Base-by-base conservation (phyloP, 2,888 invertebrate species). In the Boloria selene region DNA sequence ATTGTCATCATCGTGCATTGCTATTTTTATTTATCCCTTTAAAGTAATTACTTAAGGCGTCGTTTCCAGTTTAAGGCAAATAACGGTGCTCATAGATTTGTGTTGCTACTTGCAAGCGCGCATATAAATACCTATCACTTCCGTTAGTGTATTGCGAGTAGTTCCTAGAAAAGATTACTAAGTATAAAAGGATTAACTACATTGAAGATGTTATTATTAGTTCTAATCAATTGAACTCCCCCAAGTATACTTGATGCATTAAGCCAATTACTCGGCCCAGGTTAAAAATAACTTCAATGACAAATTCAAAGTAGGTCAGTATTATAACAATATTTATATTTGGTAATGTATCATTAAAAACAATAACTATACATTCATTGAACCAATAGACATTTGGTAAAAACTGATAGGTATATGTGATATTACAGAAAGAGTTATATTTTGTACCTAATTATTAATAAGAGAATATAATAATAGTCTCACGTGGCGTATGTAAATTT, bases 261-360 rank as follows among this genome's bases (percentile, higher is more conserved):
- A 67, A 70, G 62, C 51, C 67, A 64, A 69, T 67, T 67, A 54
- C 61, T 59, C 45, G 26, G 44, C 38, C 44, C 44, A 52, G 67
- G 67, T 68, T 68, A 71, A 66, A 71, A 71, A 70, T 70, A 71
- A 68, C 70, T 70, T 68, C 70, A 70, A 71, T 70, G 71, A 68
- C 70, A 63, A 70, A 63, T 68, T 66, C 42, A 26, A 52, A 68
- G 68, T 71, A 68, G 70, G 71, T 70, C 71, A 70, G 65, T 70
- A 64, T 61, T 61, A 67, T 65, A 55, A 49, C 52, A 54, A 52
- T 53, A 58, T 55, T 61, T 61, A 66, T 13, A 22, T 58, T 22
- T 45, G 58, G 45, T 61, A 61, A 61, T 52, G 16, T 44, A 31
- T 38, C 22, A 26, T 58, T 61, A 49, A 44, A 64, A 50, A 64